Evolutionary conservation across 2,888 invertebrate genomes (phyloP).

Genomic region (Macrophya alboannulata): DNA sequence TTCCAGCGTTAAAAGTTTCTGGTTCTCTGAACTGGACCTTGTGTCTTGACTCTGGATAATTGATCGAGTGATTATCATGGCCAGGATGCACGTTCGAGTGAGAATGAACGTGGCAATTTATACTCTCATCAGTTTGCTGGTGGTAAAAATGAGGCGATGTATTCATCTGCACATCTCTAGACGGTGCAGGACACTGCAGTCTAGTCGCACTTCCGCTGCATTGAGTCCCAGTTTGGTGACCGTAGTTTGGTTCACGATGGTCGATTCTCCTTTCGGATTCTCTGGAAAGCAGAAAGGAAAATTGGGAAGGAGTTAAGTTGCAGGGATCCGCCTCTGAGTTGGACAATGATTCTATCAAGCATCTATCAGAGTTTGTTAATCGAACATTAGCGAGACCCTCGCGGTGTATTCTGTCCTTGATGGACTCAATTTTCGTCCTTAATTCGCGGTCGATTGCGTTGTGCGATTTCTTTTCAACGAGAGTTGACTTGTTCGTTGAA

Average conservation of each 20-base stretch:
- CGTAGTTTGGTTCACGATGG: not conserved
- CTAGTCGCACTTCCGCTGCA: not conserved
- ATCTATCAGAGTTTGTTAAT: conserved; percentile 31
- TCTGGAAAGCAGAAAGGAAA: not conserved
- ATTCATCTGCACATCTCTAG: conserved; percentile 3
- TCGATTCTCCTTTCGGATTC: conserved; percentile 2
- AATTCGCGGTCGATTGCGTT: not conserved
- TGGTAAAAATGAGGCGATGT: not conserved
- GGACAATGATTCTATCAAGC: not conserved
- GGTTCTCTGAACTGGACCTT: conserved; percentile 31
- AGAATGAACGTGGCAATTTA: not conserved
- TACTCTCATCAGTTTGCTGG: not conserved
- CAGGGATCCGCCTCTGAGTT: conserved; percentile 4
- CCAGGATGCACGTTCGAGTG: not conserved
- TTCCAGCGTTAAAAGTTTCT: not conserved
- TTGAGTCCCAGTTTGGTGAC: not conserved
- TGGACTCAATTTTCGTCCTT: not conserved
- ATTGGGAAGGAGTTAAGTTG: conserved; percentile 15
- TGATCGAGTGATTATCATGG: not conserved
- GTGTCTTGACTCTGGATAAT: not conserved
- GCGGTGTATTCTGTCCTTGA: conserved; percentile 42
- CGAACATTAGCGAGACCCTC: conserved; percentile 28
- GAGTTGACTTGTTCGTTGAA: conserved; percentile 12
- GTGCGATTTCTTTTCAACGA: not conserved
- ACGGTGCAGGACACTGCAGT: not conserved